Evolutionary conservation across 2,888 invertebrate species (phyloP).

Genomic region (Mesorhabditis sp.): DNA sequence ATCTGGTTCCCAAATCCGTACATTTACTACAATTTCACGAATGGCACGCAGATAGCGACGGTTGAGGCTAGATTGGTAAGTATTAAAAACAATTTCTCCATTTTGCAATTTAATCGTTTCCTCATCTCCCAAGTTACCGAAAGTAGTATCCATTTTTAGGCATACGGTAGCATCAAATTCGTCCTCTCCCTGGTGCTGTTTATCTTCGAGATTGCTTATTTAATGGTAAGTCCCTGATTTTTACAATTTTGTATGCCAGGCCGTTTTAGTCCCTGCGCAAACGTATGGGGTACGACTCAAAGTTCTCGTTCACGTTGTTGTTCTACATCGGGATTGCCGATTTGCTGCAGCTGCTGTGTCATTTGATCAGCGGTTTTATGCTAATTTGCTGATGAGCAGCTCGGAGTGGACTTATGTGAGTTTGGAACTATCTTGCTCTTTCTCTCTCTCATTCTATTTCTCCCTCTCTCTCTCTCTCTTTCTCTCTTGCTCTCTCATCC

Average conservation of each 20-base stretch:
- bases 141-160: background rate
- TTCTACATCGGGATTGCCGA: conserved; percentile 4
- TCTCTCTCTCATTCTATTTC: no score
- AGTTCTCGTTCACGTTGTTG: background rate
- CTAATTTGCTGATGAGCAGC: background rate
- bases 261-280: background rate
- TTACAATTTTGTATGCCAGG: background rate
- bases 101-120: background rate
- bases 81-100: background rate
- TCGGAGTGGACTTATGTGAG: conserved; percentile 4
- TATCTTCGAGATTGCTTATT: background rate
- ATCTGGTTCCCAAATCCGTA: background rate
- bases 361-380: background rate
- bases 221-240: background rate
- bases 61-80: background rate
- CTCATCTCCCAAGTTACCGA: no score
- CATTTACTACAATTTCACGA: background rate
- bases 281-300: background rate
- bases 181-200: background rate
- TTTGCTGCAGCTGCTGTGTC: background rate
- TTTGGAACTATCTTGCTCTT: no score
- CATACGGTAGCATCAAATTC: background rate
- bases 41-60: background rate
- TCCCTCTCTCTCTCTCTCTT: no score
- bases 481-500: no score